Evolutionary conservation across 2,888 invertebrate genomes (phyloP).

Genomic region (Stenodema calcarata): DNA sequence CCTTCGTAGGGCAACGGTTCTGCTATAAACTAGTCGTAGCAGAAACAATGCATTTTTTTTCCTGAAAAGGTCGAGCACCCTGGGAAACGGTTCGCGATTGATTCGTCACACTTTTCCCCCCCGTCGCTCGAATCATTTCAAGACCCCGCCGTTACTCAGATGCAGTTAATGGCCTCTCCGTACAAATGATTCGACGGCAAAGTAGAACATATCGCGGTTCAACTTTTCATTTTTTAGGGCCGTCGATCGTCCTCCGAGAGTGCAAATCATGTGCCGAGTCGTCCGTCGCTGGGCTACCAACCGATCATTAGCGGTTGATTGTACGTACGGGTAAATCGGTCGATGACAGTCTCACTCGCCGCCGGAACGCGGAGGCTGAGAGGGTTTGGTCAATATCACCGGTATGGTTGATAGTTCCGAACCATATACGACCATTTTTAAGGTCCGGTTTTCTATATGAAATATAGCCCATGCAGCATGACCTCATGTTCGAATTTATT

Average conservation of each 20-base stretch:
- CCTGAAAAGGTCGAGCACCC: conserved; percentile 9
- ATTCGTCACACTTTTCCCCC: conserved; percentile 11
- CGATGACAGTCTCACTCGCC: too few relatives aligned
- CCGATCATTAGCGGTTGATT: too few relatives aligned
- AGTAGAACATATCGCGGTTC: not conserved
- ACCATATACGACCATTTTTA: too few relatives aligned
- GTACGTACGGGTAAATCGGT: too few relatives aligned
- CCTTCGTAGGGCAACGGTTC: not conserved
- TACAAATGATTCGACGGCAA: too few relatives aligned
- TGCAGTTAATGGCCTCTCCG: not conserved
- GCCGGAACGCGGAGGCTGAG: too few relatives aligned
- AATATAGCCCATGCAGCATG: too few relatives aligned
- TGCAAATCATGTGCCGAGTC: not conserved
- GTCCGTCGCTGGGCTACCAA: too few relatives aligned
- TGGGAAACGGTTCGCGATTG: not conserved
- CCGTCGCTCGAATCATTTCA: not conserved
- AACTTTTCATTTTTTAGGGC: not conserved
- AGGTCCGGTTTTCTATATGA: too few relatives aligned
- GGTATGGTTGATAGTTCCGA: too few relatives aligned
- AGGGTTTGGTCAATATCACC: too few relatives aligned
- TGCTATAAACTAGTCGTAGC: not conserved
- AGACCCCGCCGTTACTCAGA: not conserved
- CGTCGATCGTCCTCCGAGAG: not conserved
- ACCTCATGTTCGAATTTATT: too few relatives aligned
- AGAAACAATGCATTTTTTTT: not conserved